Evolutionary conservation across 1,140 invertebrate genomes (phyloP), one percentile per base, ranked within the genome.

Genomic region (Globodera rostochiensis): DNA sequence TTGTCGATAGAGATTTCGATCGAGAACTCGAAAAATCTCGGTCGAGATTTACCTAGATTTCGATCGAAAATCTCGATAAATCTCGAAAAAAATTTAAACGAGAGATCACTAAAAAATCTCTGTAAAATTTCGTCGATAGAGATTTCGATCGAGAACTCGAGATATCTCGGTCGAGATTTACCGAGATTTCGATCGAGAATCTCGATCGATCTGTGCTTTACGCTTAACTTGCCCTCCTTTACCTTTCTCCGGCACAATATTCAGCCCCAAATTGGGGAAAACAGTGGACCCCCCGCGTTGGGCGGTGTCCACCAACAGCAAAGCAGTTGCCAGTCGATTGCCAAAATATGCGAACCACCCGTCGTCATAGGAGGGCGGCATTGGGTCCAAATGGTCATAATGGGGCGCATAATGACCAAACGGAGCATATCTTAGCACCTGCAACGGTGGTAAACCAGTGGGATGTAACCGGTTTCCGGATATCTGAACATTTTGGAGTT

Each of bases 301-400:
- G 25, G 84, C 84, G 8, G 66, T 84, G 15, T 85, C 25, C 25
- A 86, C 83, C n/a, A 86, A 46, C 15, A 86, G 71, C 25, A 86
- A 53, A 19, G 84, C 83, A 6, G 84, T 86, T 36, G 85, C 85
- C 45, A 86, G 15, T 47, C 84, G 21, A 76, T 86, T 86, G 19
- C 84, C 84, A 70, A 83, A 85, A 45, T 79, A 86, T 9, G 71
- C 79, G 79, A 84, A 86, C 84, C 84, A 85, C 5, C 84, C 84
- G 53, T 83, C 83, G 36, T 85, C 84, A 25, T 85, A 85, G 36
- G 80, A 73, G 11, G 73, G 49, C 15, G 76, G 57, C 84, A 86
- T 85, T 73, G 83, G 77, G n/a, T 81, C 74, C 53, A 85, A 50
- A 74, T 85, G 80, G 66, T 85, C 84, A 73, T 83, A 85, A 64